A percentile compares a stretch with the other conserved stretches of the same genome.
phyloP scores from a whole-genome alignment of 1,140 invertebrate species.

The Drosophila carrolli region DNA sequence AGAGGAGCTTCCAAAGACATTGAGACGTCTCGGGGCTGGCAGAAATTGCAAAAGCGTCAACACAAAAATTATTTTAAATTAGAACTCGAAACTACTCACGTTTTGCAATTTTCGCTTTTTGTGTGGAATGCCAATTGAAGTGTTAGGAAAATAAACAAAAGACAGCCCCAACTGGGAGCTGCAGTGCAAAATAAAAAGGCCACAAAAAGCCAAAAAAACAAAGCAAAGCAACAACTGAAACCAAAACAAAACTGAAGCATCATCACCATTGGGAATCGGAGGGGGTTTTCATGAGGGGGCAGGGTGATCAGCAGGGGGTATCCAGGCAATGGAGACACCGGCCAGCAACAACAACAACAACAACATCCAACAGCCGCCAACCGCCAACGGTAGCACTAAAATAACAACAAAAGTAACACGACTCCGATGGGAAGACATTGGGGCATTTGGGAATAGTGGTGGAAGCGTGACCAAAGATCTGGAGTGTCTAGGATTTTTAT shows the following conservation, averaged over 20 bases:
- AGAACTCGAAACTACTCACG: conserved; percentile 83
- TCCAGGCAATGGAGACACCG: conserved; percentile 28
- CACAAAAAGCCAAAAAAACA: conserved; percentile 26
- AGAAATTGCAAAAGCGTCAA: conserved; percentile 81
- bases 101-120: conserved; percentile 83
- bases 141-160: conserved; percentile 83
- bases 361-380: conserved; percentile 9
- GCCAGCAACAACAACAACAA: conserved; percentile 36
- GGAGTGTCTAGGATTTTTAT: background rate
- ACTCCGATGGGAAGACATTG: conserved; percentile 53
- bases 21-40: conserved; percentile 57
- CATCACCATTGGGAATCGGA: conserved; percentile 61
- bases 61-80: conserved; percentile 84
- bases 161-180: conserved; percentile 63
- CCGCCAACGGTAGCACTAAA: conserved; percentile 76
- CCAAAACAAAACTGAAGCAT: conserved; percentile 73
- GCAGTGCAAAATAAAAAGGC: conserved; percentile 43
- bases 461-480: conserved; percentile 33
- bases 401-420: conserved; percentile 81
- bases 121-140: conserved; percentile 82
- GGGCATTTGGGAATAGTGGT: conserved; percentile 37
- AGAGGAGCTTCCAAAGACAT: conserved; percentile 47
- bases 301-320: conserved; percentile 35
- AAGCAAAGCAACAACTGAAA: conserved; percentile 29
- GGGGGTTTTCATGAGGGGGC: conserved; percentile 6